phyloP scores from a whole-genome alignment of 2,113 vertebrate genomes.

The Peromyscus californicus region DNA sequence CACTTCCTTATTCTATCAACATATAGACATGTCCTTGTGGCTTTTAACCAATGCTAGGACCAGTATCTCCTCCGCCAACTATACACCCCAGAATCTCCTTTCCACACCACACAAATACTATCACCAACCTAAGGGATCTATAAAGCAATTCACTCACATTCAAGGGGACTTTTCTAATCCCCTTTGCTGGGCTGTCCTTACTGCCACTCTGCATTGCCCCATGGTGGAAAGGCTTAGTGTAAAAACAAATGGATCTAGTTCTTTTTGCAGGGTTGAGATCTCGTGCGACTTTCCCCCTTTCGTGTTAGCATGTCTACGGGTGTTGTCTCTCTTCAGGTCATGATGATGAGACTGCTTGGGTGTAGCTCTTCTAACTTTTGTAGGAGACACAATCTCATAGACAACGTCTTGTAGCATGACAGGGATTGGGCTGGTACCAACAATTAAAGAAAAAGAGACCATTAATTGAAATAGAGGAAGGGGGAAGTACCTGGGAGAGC shows the following conservation, averaged over 20 bases:
- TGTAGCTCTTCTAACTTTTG: not conserved
- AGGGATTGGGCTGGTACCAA: not conserved
- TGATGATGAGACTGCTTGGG: not conserved
- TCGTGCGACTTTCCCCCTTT: not conserved
- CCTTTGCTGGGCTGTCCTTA: not conserved
- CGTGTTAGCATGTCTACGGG: not conserved
- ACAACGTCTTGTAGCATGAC: not conserved
- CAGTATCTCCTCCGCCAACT: not conserved
- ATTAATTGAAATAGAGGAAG: not conserved
- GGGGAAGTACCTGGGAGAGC: not conserved
- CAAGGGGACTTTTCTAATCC: not conserved
- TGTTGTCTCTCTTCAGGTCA: not conserved
- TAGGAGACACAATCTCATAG: not conserved
- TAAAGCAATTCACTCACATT: not conserved
- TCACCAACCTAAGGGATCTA: not conserved
- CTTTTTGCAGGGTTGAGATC: not conserved
- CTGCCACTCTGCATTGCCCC: not conserved
- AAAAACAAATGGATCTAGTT: not conserved
- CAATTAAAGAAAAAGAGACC: not conserved
- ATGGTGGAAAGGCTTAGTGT: not conserved
- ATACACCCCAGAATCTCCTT: not conserved
- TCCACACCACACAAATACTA: not conserved
- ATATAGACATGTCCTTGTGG: not conserved
- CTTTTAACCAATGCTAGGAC: not conserved
- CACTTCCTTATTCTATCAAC: not conserved